Evolutionary conservation across 1,140 invertebrate species (phyloP).

Genomic region (Papilio polytes): DNA sequence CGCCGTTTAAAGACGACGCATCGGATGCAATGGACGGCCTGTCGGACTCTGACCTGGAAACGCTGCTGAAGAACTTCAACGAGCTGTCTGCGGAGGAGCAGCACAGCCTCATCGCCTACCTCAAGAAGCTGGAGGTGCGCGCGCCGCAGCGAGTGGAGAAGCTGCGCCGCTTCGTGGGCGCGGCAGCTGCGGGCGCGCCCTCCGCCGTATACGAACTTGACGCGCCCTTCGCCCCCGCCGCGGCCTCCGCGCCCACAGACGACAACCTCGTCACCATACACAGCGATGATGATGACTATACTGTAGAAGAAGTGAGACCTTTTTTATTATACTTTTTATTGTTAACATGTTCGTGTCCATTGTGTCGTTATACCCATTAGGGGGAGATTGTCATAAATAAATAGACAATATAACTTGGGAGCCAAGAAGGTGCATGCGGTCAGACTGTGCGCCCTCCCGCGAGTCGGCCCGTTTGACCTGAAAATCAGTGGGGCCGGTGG

Average conservation of each 20-base stretch:
- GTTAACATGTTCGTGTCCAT: no score
- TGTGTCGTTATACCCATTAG: no score
- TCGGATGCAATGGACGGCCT: slow-evolving; percentile 87
- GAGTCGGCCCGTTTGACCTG: no score
- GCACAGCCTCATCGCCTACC: slow-evolving; percentile 89
- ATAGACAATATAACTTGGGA: no score
- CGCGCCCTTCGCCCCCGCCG: slow-evolving; percentile 19
- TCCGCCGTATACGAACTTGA: slow-evolving; percentile 10
- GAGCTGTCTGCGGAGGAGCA: slow-evolving; percentile 91
- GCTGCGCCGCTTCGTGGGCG: slow-evolving; percentile 80
- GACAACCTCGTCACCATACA: slow-evolving; percentile 52
- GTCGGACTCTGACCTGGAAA: slow-evolving; percentile 90
- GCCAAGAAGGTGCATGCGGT: no score
- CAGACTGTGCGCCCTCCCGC: no score
- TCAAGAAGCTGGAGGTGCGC: slow-evolving; percentile 90
- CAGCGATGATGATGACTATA: slow-evolving; percentile 77
- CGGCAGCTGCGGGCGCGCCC: slow-evolving; percentile 49
- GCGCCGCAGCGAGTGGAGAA: slow-evolving; percentile 89
- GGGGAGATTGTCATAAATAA: no score
- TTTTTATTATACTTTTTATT: slow-evolving; percentile 17
- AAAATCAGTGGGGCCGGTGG: no score
- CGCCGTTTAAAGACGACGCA: slow-evolving; percentile 54
- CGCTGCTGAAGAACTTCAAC: slow-evolving; percentile 90
- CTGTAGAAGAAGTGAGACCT: slow-evolving; percentile 69
- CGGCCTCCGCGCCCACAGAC: slow-evolving; percentile 4